phyloP scores from a whole-genome alignment of 1,140 invertebrate genomes.

The Cotesia chilonis region DNA sequence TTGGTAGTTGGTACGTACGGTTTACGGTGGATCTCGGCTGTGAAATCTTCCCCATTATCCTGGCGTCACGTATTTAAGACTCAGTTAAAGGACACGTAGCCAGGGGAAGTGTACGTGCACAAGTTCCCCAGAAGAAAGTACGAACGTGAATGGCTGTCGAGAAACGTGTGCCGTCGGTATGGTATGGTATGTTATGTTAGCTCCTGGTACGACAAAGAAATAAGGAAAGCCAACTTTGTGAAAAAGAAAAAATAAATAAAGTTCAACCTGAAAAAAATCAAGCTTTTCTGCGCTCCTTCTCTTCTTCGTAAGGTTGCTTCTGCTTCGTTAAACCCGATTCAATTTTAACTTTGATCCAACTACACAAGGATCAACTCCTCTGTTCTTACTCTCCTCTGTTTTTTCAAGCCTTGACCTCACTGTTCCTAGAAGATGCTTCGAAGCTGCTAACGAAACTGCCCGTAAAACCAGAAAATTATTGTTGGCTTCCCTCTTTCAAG shows the following conservation, averaged over 20 bases:
- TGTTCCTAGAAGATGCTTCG: too few species aligned
- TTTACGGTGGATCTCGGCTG: slow-evolving; percentile 52
- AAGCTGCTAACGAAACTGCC: too few species aligned
- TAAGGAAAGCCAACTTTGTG: slow-evolving; percentile 16
- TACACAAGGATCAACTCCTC: neutral
- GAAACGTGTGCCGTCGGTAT: neutral
- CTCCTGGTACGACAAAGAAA: neutral
- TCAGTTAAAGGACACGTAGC: slow-evolving; percentile 57
- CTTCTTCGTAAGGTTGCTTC: neutral
- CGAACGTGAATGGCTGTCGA: slow-evolving; percentile 33
- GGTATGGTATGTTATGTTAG: slow-evolving; percentile 6
- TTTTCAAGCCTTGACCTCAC: slow-evolving; percentile 29
- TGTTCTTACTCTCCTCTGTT: slow-evolving; percentile 22
- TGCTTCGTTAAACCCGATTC: slow-evolving; percentile 57
- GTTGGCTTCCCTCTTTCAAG: too few species aligned
- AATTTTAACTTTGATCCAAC: slow-evolving; percentile 37
- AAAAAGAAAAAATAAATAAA: neutral
- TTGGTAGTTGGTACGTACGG: slow-evolving; percentile 43
- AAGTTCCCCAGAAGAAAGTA: slow-evolving; percentile 38
- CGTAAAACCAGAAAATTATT: too few species aligned
- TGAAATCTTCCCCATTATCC: slow-evolving; percentile 52
- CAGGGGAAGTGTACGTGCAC: slow-evolving; percentile 34
- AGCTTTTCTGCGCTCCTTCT: slow-evolving; percentile 24
- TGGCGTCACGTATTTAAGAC: slow-evolving; percentile 61
- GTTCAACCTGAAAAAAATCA: neutral